A percentile compares a stretch with the other conserved stretches of the same genome.
phyloP scores from a whole-genome alignment of 2,113 vertebrate species.

The Charina bottae region DNA sequence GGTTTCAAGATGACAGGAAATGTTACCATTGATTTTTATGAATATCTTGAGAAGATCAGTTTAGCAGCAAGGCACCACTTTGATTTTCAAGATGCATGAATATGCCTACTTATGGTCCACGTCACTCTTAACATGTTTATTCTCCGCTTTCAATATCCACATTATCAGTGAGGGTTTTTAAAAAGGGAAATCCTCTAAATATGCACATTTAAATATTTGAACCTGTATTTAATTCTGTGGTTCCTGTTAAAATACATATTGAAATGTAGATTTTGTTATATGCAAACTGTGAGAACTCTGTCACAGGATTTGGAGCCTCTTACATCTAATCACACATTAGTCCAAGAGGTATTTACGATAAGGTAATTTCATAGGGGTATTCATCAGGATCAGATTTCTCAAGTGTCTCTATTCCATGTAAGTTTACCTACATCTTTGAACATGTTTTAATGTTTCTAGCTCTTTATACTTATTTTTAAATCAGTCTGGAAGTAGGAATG shows the following conservation, averaged over 20 bases:
- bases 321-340: neutral
- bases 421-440: neutral
- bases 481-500: neutral
- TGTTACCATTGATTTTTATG: neutral
- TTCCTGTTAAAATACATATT: neutral
- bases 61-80: neutral
- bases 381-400: neutral
- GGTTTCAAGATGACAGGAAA: neutral
- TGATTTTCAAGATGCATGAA: neutral
- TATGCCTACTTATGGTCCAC: neutral
- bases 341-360: neutral
- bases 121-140: neutral
- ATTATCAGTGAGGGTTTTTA: neutral
- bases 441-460: neutral
- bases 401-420: neutral
- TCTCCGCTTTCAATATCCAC: neutral
- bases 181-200: neutral
- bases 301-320: neutral
- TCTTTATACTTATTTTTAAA: neutral
- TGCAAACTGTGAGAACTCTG: neutral
- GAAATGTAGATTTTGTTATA: neutral
- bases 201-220: neutral
- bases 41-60: neutral
- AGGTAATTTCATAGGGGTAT: neutral
- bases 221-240: no score